Evolutionary conservation across 2,797 vertebrate genomes (phyloP).

Genomic region (Sebastes trivittatus): DNA sequence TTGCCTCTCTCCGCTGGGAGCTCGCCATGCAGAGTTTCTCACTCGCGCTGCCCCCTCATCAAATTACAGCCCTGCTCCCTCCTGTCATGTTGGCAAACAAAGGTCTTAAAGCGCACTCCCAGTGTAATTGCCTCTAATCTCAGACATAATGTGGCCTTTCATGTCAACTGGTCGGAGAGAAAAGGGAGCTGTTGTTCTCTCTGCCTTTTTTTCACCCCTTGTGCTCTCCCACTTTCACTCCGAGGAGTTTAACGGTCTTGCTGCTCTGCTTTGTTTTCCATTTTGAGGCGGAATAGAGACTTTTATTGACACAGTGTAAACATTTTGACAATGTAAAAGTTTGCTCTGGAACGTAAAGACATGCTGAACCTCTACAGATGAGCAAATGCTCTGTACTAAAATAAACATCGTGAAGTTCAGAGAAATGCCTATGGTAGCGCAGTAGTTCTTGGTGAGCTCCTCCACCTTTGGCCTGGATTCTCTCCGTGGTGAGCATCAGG

Average conservation of each 20-base stretch:
- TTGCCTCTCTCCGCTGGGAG: slow-evolving; percentile 52
- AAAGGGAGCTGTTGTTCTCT: slow-evolving; percentile 76
- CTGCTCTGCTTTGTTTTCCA: slow-evolving; percentile 10
- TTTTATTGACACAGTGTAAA: slow-evolving; percentile 39
- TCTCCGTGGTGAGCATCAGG: slow-evolving; percentile 77
- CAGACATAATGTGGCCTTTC: slow-evolving; percentile 83
- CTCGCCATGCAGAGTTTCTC: slow-evolving; percentile 68
- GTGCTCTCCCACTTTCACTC: slow-evolving; percentile 65
- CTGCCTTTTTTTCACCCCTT: slow-evolving; percentile 7
- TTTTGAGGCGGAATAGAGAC: not conserved
- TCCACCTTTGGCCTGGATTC: slow-evolving; percentile 83
- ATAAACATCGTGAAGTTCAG: slow-evolving; percentile 39
- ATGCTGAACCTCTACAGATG: not conserved
- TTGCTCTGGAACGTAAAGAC: not conserved
- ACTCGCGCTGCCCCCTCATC: slow-evolving; percentile 76
- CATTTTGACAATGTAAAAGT: slow-evolving; percentile 23
- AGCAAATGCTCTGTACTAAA: slow-evolving; percentile 28
- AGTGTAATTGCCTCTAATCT: slow-evolving; percentile 81
- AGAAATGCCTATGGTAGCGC: slow-evolving; percentile 43
- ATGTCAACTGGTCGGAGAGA: slow-evolving; percentile 61
- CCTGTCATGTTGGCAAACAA: slow-evolving; percentile 80
- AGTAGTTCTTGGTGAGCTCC: slow-evolving; percentile 58
- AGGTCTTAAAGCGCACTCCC: slow-evolving; percentile 78
- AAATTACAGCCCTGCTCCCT: slow-evolving; percentile 81
- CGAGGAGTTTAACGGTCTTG: not conserved